These are phyloP conservation scores for Tangara arthus DNA, from an alignment of 2,797 vertebrate species.

Conservation along the genomic window DNA sequence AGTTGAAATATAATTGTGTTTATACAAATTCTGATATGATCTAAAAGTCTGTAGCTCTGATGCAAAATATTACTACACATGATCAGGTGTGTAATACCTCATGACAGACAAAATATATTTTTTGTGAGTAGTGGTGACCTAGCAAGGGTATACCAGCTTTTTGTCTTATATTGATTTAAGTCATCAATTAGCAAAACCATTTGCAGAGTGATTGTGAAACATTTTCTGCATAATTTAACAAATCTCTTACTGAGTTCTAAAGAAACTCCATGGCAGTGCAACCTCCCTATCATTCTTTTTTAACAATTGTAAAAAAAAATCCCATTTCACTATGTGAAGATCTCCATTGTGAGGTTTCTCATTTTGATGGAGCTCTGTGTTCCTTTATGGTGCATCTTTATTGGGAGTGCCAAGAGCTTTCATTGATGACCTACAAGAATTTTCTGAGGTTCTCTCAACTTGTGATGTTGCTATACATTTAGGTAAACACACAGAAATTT, in stretches of 20 bases:
- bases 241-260: neutral
- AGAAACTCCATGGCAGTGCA: neutral
- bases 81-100: neutral
- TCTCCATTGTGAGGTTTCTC: neutral
- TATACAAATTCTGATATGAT: neutral
- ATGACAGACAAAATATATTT: neutral
- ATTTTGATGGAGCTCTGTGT: neutral
- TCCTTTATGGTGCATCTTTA: neutral
- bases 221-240: neutral
- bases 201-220: neutral
- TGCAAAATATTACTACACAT: neutral
- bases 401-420: neutral
- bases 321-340: neutral
- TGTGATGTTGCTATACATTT: rapidly evolving
- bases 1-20: neutral
- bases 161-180: neutral
- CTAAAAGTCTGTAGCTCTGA: neutral
- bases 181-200: neutral
- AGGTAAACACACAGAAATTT: neutral
- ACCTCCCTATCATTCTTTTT: neutral
- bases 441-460: neutral
- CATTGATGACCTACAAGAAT: neutral
- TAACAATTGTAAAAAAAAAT: rapidly evolving
- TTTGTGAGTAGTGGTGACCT: neutral
- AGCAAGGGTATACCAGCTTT: neutral